Base-by-base conservation (phyloP, 2,797 vertebrate species). In the Rhinatrema bivittatum region DNA sequence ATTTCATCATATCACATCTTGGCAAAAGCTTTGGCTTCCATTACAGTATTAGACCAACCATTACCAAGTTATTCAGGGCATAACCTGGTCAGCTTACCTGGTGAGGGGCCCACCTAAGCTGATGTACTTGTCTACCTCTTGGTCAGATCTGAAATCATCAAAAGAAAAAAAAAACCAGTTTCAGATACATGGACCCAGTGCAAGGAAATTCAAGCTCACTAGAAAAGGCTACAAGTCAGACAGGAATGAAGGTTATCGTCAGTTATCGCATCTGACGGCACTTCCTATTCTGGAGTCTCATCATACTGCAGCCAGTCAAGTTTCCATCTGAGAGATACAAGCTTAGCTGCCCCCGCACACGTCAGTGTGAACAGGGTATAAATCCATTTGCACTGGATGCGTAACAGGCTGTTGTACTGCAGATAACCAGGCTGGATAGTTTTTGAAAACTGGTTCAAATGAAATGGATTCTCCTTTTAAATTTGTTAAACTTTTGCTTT, bases 1-100 rank as follows among this genome's bases (percentile, higher is more conserved):
- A 32, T 75, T 74, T 93, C 90, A 93, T 93, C 90, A 91, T 15
- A 0, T 63, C 65, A 70, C 68, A 78, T 40, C 77, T 40, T 46
- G 36, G 7, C 4, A 27, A 16, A 6, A 13, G 1, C 5, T 20
- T 19, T 7, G 34, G 27, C n/a, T n/a, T n/a, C n/a, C n/a, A n/a
- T n/a, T n/a, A n/a, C n/a, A n/a, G n/a, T n/a, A n/a, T n/a, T n/a
- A n/a, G n/a, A n/a, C n/a, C n/a, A n/a, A n/a, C n/a, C n/a, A n/a
- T n/a, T n/a, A n/a, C n/a, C n/a, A n/a, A n/a, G n/a, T n/a, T n/a
- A n/a, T n/a, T n/a, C n/a, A n/a, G n/a, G n/a, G n/a, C n/a, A n/a
- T n/a, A n/a, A n/a, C n/a, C 22, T 22, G 7, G 28, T 27, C 16
- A 19, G 11, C 17, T 16, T 5, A 10, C 38, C 17, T n/a, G n/a